phyloP scores from a whole-genome alignment of 2,113 vertebrate genomes.

The Chamaetylas fuelleborni region DNA sequence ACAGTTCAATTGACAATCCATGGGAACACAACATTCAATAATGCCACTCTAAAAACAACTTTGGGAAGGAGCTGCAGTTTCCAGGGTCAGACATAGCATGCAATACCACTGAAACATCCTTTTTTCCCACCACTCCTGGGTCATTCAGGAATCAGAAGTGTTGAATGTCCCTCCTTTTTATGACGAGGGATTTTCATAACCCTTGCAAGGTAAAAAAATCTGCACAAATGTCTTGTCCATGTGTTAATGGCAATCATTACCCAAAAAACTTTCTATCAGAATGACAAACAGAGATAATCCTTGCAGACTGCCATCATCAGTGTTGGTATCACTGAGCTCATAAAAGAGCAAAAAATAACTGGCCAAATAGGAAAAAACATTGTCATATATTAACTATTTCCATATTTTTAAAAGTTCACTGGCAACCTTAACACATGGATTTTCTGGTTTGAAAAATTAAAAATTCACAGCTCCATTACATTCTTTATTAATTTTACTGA shows the following conservation, averaged over 20 bases:
- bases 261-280: background rate
- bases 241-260: background rate
- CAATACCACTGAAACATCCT: background rate
- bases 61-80: background rate
- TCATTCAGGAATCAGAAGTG: background rate
- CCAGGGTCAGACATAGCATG: background rate
- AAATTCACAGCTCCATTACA: background rate
- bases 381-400: background rate
- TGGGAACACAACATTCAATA: background rate
- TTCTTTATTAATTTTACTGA: background rate
- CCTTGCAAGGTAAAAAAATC: background rate
- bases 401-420: background rate
- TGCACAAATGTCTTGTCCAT: background rate
- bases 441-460: background rate
- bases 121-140: background rate
- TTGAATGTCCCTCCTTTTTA: background rate
- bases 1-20: background rate
- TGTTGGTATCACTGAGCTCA: background rate
- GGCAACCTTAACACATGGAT: background rate
- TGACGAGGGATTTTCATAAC: background rate
- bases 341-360: background rate
- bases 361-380: background rate
- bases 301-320: background rate
- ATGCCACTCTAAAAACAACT: background rate
- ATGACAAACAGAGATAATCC: background rate